phyloP scores from a whole-genome alignment of 2,888 invertebrate genomes.

The Drosophila suboccidentalis region DNA sequence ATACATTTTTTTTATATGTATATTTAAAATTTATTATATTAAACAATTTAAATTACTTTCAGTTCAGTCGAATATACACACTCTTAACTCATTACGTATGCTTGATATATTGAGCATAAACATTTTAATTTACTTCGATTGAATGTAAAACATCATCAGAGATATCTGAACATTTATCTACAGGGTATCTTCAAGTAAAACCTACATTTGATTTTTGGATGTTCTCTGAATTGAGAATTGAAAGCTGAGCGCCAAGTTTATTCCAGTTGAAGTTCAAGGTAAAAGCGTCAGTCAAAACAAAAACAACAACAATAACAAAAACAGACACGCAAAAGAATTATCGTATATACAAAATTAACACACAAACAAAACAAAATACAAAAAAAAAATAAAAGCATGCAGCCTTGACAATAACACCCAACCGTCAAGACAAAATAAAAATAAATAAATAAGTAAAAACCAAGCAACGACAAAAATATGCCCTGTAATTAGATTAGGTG shows the following conservation, averaged over 20 bases:
- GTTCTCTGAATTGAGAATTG: constrained; percentile 34
- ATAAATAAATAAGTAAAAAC: constrained; percentile 13
- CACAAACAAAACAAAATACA: constrained; percentile 39
- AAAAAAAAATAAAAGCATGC: constrained; percentile 17
- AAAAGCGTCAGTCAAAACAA: constrained; percentile 59
- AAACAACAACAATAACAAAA: constrained; percentile 32
- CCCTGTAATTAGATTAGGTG: constrained; percentile 4
- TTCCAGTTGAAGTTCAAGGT: constrained; percentile 80
- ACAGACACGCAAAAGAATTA: constrained; percentile 62
- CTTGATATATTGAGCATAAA: constrained; percentile 1
- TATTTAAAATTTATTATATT: neutral
- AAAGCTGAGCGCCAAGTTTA: constrained; percentile 69
- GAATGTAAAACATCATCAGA: neutral
- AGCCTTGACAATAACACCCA: constrained; percentile 65
- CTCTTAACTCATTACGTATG: neutral
- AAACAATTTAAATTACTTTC: neutral
- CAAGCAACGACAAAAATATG: constrained; percentile 4
- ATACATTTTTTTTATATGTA: neutral
- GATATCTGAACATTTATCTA: neutral
- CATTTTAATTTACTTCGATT: neutral
- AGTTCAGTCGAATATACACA: neutral
- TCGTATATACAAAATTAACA: constrained; percentile 67
- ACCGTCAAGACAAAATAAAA: constrained; percentile 32
- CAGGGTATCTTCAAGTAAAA: constrained; percentile 37
- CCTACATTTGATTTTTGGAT: neutral